These are phyloP conservation scores for Synanthedon formicaeformis DNA, from an alignment of 2,888 invertebrate genomes.

Conservation along the genomic window DNA sequence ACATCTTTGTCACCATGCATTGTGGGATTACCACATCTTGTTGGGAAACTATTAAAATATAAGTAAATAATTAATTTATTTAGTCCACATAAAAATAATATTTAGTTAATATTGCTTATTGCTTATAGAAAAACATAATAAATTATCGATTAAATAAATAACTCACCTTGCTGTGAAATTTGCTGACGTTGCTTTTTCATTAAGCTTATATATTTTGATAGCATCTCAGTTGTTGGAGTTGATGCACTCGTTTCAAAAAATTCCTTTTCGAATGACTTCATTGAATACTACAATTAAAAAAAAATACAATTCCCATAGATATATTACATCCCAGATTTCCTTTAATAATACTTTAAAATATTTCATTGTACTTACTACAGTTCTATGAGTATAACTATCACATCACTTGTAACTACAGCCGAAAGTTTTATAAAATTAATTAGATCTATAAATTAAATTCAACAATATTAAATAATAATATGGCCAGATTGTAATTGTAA, in stretches of 20 bases:
- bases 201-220: too few relatives aligned
- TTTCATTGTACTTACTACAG: too few relatives aligned
- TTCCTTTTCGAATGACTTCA: background rate
- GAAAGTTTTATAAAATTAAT: background rate
- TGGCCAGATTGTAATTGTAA: too few relatives aligned
- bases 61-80: background rate
- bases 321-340: background rate
- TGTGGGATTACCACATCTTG: conserved; percentile 35
- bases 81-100: background rate
- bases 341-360: too few relatives aligned
- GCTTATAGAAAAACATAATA: background rate
- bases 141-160: background rate
- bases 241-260: conserved; percentile 10
- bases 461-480: too few relatives aligned
- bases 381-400: too few relatives aligned
- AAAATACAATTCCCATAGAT: background rate
- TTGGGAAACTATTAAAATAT: conserved; percentile 18
- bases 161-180: background rate
- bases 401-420: background rate
- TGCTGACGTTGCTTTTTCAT: too few relatives aligned
- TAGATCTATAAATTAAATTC: too few relatives aligned
- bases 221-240: conserved; percentile 8
- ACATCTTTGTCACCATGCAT: conserved; percentile 30
- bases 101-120: conserved; percentile 1
- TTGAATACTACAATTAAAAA: background rate